Evolutionary conservation across 2,888 invertebrate species (phyloP).

Genomic region (Ormyrus thymus): DNA sequence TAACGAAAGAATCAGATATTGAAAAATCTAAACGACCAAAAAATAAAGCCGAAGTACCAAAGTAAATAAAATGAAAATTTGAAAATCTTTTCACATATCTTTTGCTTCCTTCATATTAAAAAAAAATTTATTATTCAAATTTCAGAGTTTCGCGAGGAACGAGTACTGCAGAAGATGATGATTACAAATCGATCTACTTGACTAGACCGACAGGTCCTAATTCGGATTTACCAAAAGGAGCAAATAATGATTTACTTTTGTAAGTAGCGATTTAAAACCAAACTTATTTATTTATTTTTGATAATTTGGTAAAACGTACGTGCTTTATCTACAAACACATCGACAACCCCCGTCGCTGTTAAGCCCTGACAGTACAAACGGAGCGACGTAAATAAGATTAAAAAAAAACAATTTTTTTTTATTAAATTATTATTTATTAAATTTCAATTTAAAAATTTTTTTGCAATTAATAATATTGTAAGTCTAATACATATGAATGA

Average conservation of each 20-base stretch:
- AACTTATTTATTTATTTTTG: too few species aligned
- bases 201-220: constrained; percentile 82
- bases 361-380: too few species aligned
- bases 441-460: constrained; percentile 1
- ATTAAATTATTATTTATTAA: neutral
- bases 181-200: constrained; percentile 79
- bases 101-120: neutral
- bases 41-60: constrained; percentile 73
- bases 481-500: neutral
- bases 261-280: constrained; percentile 75
- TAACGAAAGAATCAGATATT: constrained; percentile 66
- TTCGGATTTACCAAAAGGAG: constrained; percentile 83
- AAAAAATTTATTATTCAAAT: constrained; percentile 41
- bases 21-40: constrained; percentile 73
- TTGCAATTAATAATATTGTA: neutral
- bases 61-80: constrained; percentile 63
- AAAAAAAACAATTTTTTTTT: constrained; percentile 9
- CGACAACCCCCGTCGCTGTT: too few species aligned
- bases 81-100: neutral
- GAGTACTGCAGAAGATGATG: constrained; percentile 75
- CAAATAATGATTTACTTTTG: constrained; percentile 86
- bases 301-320: too few species aligned
- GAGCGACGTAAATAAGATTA: too few species aligned
- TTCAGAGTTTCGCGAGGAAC: constrained; percentile 74
- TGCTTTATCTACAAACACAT: too few species aligned